Conservation (phyloP, 64 coral and sea anemone genomes). For the Stichodactyla helianthus region DNA sequence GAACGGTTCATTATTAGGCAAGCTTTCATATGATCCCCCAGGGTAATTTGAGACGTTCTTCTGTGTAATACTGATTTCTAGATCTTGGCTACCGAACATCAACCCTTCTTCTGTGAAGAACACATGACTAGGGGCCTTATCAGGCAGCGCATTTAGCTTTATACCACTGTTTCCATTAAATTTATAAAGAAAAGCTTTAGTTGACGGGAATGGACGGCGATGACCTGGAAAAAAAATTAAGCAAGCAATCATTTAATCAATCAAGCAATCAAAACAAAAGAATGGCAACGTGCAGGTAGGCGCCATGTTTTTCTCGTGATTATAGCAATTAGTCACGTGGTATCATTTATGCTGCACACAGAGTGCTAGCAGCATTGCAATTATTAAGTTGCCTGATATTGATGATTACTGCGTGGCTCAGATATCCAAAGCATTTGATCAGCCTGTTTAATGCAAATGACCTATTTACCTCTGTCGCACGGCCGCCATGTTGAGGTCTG, state of each 20-base stretch:
- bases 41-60: background rate
- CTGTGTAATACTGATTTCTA: background rate
- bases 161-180: background rate
- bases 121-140: background rate
- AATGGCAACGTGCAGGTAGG: no score
- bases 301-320: no score
- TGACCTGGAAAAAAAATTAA: background rate
- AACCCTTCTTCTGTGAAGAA: constrained; percentile 4
- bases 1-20: background rate
- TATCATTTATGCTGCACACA: no score
- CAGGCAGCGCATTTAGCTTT: background rate
- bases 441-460: no score
- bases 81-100: background rate
- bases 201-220: background rate
- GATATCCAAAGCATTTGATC: no score
- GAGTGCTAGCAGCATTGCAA: no score
- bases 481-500: no score
- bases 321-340: no score
- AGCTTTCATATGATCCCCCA: background rate
- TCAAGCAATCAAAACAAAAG: no score
- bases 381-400: no score
- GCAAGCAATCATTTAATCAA: background rate
- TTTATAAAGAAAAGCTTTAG: background rate
- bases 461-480: no score
- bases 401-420: no score